Evolutionary conservation across 2,888 invertebrate genomes (phyloP), one percentile per base, ranked within the genome.

Genomic region (Hanleya hanleyi): DNA sequence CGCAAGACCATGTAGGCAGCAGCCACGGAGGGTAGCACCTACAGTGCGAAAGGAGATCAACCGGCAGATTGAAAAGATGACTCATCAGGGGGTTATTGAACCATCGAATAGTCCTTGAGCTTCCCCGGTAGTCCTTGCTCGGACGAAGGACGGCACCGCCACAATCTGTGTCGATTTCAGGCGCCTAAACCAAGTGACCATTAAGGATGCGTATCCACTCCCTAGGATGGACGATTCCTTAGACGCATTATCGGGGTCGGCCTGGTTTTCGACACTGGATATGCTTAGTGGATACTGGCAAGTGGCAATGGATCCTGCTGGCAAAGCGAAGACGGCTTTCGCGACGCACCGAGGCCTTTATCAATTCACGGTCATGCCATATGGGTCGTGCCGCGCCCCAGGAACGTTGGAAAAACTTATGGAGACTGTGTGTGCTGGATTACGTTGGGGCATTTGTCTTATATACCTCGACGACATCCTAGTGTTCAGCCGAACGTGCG

Each of bases 381-480:
- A 81, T 26, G 79, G 79, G 12, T 67, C 81, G 7, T 47, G 57
- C n/a, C 77, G 78, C 57, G 73, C 76, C 3, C 76, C 76, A 12
- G 66, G 74, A 5, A 73, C 73, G 9, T 78, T 78, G 35, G 70
- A 76, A 38, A 36, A 76, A 41, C 47, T 74, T 35, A 50, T 80
- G 64, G 22, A 69, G 35, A 9, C n/a, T 3, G 75, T 74, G 5
- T 32, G 77, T 1, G 18, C n/a, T 29, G 71, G 67, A 7, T 37
- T 75, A 2, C 47, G 61, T 26, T 75, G 71, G 69, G 70, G 69
- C 35, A 66, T 61, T 26, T 70, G 70, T 35, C 41, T 81, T 1
- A 69, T 74, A 18, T 82, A 78, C 38, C 38, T 83, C 0, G 79
- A 82, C 33, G n/a, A n/a, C n/a, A 65, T 81, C 5, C 51, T 80